Evolutionary conservation across 2,888 invertebrate species (phyloP).

Genomic region (Plagodis pulveraria): DNA sequence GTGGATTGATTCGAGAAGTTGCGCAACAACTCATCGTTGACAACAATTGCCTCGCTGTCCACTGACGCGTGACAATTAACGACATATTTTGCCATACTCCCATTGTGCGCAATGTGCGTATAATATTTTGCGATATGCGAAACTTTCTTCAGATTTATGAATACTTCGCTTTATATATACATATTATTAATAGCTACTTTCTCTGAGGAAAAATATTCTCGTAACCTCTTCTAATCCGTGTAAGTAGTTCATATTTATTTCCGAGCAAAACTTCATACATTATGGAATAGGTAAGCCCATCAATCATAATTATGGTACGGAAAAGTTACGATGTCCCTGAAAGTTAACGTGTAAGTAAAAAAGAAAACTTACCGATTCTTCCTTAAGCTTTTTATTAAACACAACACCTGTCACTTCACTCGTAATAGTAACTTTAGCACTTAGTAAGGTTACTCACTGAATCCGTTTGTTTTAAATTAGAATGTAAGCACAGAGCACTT

Average conservation of each 20-base stretch:
- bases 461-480: conserved; percentile 42
- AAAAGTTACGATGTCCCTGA: conserved; percentile 1
- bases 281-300: conserved; percentile 15
- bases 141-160: conserved; percentile 40
- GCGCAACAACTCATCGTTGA: conserved; percentile 46
- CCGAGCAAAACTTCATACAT: conserved; percentile 17
- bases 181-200: conserved; percentile 8
- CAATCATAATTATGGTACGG: conserved; percentile 18
- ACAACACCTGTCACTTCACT: conserved; percentile 54
- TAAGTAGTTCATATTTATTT: conserved; percentile 10
- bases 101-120: conserved; percentile 36
- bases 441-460: conserved; percentile 45
- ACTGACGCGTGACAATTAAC: conserved; percentile 39
- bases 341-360: conserved; percentile 9
- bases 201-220: conserved; percentile 1
- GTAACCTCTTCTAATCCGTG: conserved; percentile 5
- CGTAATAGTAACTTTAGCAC: conserved; percentile 32
- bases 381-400: conserved; percentile 27
- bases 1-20: conserved; percentile 47
- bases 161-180: conserved; percentile 6
- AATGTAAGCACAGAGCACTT: conserved; percentile 30
- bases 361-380: conserved; percentile 43
- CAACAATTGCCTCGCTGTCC: conserved; percentile 42
- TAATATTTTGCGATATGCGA: conserved; percentile 40
- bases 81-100: conserved; percentile 37